Base-by-base conservation (phyloP, 2,888 invertebrate species). In the Teleiodes luculella region DNA sequence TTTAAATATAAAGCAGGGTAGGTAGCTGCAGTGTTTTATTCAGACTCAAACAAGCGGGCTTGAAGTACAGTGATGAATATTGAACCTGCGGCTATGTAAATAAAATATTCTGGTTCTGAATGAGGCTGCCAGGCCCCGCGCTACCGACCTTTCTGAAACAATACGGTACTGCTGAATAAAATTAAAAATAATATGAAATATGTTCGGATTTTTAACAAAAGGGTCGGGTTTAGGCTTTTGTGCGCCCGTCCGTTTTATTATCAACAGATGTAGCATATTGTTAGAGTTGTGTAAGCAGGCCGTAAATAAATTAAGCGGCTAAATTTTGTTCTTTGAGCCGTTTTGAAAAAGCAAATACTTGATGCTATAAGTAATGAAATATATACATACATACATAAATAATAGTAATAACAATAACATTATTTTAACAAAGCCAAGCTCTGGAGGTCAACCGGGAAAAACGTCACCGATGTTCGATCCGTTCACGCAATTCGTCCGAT, bases 91-190 rank as follows among this genome's bases (percentile, higher is more conserved):
- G 68, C 67, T 66, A 67, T 72, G 72, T 75, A 78, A 81, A 84
- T 80, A 82, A 82, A 80, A 80, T 76, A 79, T 77, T 72, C 68
- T 74, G 69, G 64, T 66, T 66, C 61, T 74, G 80, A 80, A 81
- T 82, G 76, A 73, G 82, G 64, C 63, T 71, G 70, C 66, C 56
- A 58, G 60, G 55, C 63, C 75, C 72, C 68, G 66, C 59, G 67
- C 59, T 61, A 59, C 24, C 39, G 39, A 41, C 39, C 39, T 41
- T 11, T 41, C 18, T 56, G 56, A 71, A 77, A 84, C 80, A 82
- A 83, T 78, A 76, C 67, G 64, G 16, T 11, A 14, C 66, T 67
- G 68, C 67, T 74, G 74, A 79, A 82, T 80, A 74, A 76, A 80
- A 80, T 81, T 80, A 74, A 77, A 41, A 80, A 77, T 69, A 78